phyloP scores from a whole-genome alignment of 1,140 invertebrate species.

The Diuraphis noxia region DNA sequence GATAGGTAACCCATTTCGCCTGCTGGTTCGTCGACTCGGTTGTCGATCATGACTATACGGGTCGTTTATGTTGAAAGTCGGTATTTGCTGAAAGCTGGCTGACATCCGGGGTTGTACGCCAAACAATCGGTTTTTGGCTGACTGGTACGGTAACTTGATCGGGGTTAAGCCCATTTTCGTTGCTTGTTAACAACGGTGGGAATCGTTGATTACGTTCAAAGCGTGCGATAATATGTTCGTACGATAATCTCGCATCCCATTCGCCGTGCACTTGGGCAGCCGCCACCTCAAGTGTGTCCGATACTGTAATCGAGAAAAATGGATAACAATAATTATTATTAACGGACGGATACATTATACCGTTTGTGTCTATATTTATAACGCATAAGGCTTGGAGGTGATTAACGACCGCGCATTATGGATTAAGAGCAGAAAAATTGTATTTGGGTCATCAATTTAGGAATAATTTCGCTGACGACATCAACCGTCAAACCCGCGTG shows the following conservation, averaged over 20 bases:
- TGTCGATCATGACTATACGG: background rate
- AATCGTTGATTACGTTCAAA: background rate
- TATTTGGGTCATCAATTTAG: background rate
- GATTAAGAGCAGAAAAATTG: background rate
- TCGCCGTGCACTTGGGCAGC: constrained; percentile 22
- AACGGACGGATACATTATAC: background rate
- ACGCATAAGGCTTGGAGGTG: background rate
- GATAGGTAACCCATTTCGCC: constrained; percentile 24
- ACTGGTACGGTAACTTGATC: constrained; percentile 46
- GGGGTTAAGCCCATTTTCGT: constrained; percentile 33
- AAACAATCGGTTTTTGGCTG: constrained; percentile 36
- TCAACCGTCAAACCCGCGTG: background rate
- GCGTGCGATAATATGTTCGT: background rate
- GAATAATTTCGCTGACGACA: constrained; percentile 18
- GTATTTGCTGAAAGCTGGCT: constrained; percentile 40
- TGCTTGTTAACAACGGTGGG: background rate
- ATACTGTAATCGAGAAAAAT: constrained; percentile 18
- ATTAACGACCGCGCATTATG: background rate
- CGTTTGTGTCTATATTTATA: background rate
- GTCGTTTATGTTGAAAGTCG: constrained; percentile 42
- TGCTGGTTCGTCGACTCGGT: background rate
- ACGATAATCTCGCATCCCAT: constrained; percentile 26
- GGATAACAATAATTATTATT: background rate
- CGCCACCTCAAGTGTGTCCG: constrained; percentile 14
- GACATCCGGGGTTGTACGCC: constrained; percentile 19